Evolutionary conservation across 2,888 invertebrate genomes (phyloP).

Genomic region (Platycheirus albimanus): DNA sequence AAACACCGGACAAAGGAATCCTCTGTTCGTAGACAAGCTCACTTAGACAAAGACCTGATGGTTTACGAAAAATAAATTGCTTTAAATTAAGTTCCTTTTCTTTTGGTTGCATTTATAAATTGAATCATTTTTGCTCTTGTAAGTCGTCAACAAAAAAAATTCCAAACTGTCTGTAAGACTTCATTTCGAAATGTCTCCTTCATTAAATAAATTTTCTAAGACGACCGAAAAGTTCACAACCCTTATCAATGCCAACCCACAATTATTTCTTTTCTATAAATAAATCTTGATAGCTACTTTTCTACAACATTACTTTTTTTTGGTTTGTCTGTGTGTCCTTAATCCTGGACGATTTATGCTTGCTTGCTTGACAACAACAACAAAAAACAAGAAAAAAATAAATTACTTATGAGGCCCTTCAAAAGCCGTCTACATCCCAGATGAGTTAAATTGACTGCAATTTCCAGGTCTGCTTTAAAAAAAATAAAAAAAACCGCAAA

Average conservation of each 20-base stretch:
- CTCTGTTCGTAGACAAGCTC: no score
- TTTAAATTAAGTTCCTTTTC: no score
- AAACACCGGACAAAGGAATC: no score
- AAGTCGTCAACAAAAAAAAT: no score
- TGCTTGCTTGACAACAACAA: no score
- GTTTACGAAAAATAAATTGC: no score
- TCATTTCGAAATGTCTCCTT: no score
- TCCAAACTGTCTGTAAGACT: no score
- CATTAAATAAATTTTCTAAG: neutral
- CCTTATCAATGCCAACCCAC: neutral
- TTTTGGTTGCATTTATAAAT: no score
- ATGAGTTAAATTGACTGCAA: slow-evolving; percentile 22
- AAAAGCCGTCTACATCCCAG: neutral
- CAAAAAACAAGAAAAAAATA: neutral
- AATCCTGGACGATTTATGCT: neutral
- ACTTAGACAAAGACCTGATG: no score
- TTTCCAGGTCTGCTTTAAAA: neutral
- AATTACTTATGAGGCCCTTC: neutral
- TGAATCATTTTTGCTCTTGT: no score
- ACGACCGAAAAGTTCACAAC: neutral
- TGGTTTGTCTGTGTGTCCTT: neutral
- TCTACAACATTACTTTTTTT: neutral
- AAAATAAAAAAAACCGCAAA: neutral
- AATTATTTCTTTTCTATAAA: neutral
- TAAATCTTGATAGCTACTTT: neutral